Percentiles rank a stretch among this genome's conserved stretches.
These are phyloP conservation scores for Caenorhabditis tropicalis DNA, from an alignment of 1,140 invertebrate genomes.

Conservation along the genomic window DNA sequence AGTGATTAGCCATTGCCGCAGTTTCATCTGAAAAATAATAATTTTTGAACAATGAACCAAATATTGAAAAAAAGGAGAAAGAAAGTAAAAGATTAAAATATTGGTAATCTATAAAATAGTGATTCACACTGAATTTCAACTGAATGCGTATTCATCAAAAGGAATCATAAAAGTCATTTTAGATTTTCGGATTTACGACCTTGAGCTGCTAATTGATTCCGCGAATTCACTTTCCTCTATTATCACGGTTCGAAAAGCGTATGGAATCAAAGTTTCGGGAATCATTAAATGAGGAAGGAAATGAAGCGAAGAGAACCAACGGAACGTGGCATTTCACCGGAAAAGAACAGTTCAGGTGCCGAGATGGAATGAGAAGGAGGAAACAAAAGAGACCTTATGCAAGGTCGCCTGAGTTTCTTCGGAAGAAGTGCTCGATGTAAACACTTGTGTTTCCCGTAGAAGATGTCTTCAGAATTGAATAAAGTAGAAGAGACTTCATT, in stretches of 20 bases:
- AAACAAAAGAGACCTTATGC: constrained; percentile 28
- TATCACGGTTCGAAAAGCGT: not conserved
- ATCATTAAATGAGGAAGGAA: constrained; percentile 1
- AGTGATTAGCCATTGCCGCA: not conserved
- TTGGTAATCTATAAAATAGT: not conserved
- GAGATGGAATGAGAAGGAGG: not conserved
- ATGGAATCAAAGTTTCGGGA: not conserved
- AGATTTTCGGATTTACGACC: constrained; percentile 16
- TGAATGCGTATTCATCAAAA: not conserved
- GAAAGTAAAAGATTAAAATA: not conserved
- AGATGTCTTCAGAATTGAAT: not conserved
- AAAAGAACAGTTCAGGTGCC: constrained; percentile 21
- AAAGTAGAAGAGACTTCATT: not conserved
- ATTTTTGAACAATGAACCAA: not conserved
- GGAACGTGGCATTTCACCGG: constrained; percentile 2
- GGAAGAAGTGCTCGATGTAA: constrained; percentile 35
- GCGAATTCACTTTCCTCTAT: not conserved
- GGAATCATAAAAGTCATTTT: not conserved
- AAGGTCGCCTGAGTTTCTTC: constrained; percentile 36
- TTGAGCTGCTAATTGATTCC: constrained; percentile 39
- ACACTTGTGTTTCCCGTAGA: constrained; percentile 3
- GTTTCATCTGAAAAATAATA: not conserved
- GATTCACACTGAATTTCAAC: not conserved
- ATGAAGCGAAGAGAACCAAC: not conserved
- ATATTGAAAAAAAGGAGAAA: not conserved